A percentile compares a stretch with the other conserved stretches of the same genome.
phyloP scores from a whole-genome alignment of 2,888 invertebrate species.

The Cartodere bifasciata region DNA sequence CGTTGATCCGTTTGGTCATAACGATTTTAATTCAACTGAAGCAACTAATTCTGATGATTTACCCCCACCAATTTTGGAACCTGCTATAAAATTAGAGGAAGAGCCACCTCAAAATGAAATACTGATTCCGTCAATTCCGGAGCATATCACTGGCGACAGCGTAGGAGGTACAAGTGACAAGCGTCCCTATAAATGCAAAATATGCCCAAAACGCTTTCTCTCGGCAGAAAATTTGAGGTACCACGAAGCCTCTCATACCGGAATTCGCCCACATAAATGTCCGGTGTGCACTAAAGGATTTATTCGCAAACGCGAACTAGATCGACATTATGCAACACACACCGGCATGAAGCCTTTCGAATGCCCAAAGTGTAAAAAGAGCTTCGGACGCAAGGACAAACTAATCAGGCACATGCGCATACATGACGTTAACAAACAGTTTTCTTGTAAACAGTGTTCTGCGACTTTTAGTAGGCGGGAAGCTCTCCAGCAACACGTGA shows the following conservation, averaged over 20 bases:
- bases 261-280: slow-evolving; percentile 44
- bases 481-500: slow-evolving; percentile 45
- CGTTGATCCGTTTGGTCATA: slow-evolving; percentile 46
- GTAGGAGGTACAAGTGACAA: slow-evolving; percentile 15
- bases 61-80: too few species aligned
- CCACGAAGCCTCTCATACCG: slow-evolving; percentile 23
- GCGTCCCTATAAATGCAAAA: slow-evolving; percentile 21
- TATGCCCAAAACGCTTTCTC: slow-evolving; percentile 27
- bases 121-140: slow-evolving; percentile 21
- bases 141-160: slow-evolving; percentile 27
- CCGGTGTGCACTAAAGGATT: slow-evolving; percentile 55
- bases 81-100: too few species aligned
- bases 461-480: slow-evolving; percentile 46
- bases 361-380: slow-evolving; percentile 53
- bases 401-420: slow-evolving; percentile 52
- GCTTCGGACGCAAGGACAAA: slow-evolving; percentile 57
- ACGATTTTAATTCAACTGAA: slow-evolving; percentile 20
- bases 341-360: slow-evolving; percentile 54
- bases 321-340: slow-evolving; percentile 54
- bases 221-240: slow-evolving; percentile 22
- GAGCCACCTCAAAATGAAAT: too few species aligned
- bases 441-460: slow-evolving; percentile 49
- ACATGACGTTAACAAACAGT: slow-evolving; percentile 40
- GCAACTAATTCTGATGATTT: too few species aligned
- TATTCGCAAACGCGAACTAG: slow-evolving; percentile 54